Base-by-base conservation (phyloP, 2,888 invertebrate species). In the Graphium colonna region DNA sequence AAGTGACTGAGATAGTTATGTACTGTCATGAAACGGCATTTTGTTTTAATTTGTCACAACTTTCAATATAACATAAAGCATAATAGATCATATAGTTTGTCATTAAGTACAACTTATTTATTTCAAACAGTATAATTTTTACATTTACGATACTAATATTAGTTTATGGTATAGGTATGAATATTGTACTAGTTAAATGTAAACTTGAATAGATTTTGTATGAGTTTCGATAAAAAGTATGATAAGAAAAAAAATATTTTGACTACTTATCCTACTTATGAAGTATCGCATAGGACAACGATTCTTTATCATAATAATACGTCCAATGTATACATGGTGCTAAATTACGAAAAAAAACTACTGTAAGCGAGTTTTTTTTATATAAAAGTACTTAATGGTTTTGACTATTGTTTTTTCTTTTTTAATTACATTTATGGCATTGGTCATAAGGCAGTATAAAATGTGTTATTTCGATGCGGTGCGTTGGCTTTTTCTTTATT, bases 61-160 rank as follows among this genome's bases (percentile, higher is more conserved):
- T 41, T 38, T 46, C 44, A 60, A 42, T 54, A 50, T 50, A 52
- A 18, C 53, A 52, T 40, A 51, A 57, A 45, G 18, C 17, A n/a
- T 50, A 28, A 41, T n/a, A n/a, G n/a, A n/a, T n/a, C n/a, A n/a
- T n/a, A n/a, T n/a, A n/a, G n/a, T 7, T 28, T 21, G n/a, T 36
- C 28, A 31, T 10, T 31, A 31, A 31, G 31, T 31, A 31, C 31
- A 21, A 21, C 21, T 21, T 21, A 21, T 21, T 21, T 21, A 21
- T 21, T 2, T 21, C 21, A 21, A 21, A 21, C 21, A 2, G 21
- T 21, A 21, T 21, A 5, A 21, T 21, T n/a, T n/a, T n/a, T 21
- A 21, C 5, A 21, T 21, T 21, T 21, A 21, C 21, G 21, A 21
- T 21, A 21, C 21, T 21, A 21, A 21, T 21, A 21, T 21, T 21